A percentile compares a stretch with the other conserved stretches of the same genome.
Evolutionary conservation across 1,140 invertebrate species (phyloP).

Genomic region (Drosophila sp.): DNA sequence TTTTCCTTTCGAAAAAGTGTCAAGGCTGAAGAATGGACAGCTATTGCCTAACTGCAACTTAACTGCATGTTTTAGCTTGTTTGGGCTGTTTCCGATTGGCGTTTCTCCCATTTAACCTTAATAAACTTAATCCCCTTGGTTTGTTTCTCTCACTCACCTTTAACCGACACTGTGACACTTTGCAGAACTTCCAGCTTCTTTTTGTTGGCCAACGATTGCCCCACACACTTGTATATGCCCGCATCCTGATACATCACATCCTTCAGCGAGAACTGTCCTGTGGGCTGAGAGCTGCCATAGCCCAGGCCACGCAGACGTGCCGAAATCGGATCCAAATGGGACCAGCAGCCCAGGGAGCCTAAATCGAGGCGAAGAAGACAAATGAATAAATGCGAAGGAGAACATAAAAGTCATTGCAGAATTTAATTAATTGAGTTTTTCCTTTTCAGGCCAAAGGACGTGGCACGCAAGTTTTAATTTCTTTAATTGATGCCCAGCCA

Average conservation of each 20-base stretch:
- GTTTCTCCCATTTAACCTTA: too few relatives aligned
- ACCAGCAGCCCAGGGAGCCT: slow-evolving; percentile 85
- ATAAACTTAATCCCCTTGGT: too few relatives aligned
- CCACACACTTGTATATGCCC: slow-evolving; percentile 89
- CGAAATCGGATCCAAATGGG: slow-evolving; percentile 84
- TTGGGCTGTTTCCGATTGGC: too few relatives aligned
- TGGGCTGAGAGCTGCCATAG: slow-evolving; percentile 86
- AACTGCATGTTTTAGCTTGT: too few relatives aligned
- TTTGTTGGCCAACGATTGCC: slow-evolving; percentile 85
- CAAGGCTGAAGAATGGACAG: too few relatives aligned
- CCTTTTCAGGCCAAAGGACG: neutral
- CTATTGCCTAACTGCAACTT: too few relatives aligned
- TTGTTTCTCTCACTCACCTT: slow-evolving; percentile 81
- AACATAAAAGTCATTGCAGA: slow-evolving; percentile 59
- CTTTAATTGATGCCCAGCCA: slow-evolving; percentile 71
- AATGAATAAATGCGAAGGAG: slow-evolving; percentile 3
- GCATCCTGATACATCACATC: slow-evolving; percentile 90
- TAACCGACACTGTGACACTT: slow-evolving; percentile 83
- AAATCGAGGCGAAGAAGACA: slow-evolving; percentile 18
- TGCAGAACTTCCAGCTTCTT: slow-evolving; percentile 84
- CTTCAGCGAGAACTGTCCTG: slow-evolving; percentile 86
- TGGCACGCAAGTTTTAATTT: slow-evolving; percentile 78
- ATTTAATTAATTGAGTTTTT: slow-evolving; percentile 77
- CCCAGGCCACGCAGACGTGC: slow-evolving; percentile 85
- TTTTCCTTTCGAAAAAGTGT: too few relatives aligned